Conservation (phyloP, 2,797 vertebrate species). For the Eremophila alpestris region DNA sequence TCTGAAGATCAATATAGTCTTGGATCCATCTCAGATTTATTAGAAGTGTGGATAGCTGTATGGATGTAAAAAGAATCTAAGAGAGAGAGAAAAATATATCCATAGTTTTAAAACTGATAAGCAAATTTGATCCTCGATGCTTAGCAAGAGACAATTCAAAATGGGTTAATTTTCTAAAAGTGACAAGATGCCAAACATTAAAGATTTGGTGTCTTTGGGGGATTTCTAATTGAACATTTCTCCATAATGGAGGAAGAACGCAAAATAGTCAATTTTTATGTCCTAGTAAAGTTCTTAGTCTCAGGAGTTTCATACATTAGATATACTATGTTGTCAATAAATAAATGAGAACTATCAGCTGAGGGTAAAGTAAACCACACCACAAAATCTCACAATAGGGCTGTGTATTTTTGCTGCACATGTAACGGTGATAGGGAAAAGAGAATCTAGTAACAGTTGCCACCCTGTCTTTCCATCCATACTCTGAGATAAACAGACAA, state of each 20-base stretch:
- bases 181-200: not conserved
- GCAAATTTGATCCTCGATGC: not conserved
- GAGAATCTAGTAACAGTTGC: not conserved
- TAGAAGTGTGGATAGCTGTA: not conserved
- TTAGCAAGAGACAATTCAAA: not conserved
- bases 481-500: not conserved
- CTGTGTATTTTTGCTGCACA: not conserved
- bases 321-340: not conserved
- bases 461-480: not conserved
- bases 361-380: not conserved
- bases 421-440: not conserved
- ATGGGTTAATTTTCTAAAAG: not conserved
- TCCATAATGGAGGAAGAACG: not conserved
- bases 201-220: not conserved
- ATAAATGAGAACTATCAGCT: not conserved
- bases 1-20: constrained; percentile 30
- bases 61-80: not conserved
- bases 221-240: not conserved
- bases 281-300: not conserved
- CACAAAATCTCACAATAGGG: not conserved
- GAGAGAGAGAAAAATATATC: not conserved
- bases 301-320: not conserved
- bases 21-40: constrained; percentile 9
- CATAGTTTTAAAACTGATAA: not conserved
- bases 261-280: constrained; percentile 3